Conservation (phyloP, 2,888 invertebrate genomes). For the Drosophila eohydei region DNA sequence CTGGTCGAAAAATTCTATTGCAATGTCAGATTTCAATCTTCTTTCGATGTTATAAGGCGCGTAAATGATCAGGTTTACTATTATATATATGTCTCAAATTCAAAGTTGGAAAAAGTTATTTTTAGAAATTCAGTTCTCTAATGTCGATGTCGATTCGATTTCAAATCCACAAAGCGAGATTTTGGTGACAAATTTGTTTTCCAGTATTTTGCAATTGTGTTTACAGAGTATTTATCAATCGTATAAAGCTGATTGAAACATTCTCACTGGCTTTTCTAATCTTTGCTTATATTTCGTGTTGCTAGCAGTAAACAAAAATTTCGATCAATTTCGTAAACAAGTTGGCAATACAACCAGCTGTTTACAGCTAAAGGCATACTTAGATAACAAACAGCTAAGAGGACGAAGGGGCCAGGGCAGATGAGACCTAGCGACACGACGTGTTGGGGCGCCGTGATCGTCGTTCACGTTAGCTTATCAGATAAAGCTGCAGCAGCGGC, state of each 20-base stretch:
- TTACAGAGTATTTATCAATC: background rate
- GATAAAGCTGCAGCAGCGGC: constrained; percentile 6
- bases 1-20: too few relatives aligned
- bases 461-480: constrained; percentile 12
- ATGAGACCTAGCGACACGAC: background rate
- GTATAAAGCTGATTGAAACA: background rate
- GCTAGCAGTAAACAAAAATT: constrained; percentile 7
- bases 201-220: background rate
- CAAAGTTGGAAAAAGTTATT: background rate
- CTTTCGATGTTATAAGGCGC: too few relatives aligned
- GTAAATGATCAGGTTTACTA: too few relatives aligned
- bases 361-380: constrained; percentile 6
- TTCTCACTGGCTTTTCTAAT: background rate
- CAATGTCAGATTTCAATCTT: too few relatives aligned
- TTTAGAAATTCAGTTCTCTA: background rate
- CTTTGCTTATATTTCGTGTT: background rate
- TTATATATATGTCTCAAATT: too few relatives aligned
- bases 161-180: background rate
- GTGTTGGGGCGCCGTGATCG: background rate
- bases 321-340: constrained; percentile 18
- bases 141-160: too few relatives aligned
- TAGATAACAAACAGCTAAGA: background rate
- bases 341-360: constrained; percentile 26
- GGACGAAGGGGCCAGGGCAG: background rate
- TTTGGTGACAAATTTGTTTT: background rate